phyloP scores from a whole-genome alignment of 1,140 invertebrate species.

The Drosophila littoralis region DNA sequence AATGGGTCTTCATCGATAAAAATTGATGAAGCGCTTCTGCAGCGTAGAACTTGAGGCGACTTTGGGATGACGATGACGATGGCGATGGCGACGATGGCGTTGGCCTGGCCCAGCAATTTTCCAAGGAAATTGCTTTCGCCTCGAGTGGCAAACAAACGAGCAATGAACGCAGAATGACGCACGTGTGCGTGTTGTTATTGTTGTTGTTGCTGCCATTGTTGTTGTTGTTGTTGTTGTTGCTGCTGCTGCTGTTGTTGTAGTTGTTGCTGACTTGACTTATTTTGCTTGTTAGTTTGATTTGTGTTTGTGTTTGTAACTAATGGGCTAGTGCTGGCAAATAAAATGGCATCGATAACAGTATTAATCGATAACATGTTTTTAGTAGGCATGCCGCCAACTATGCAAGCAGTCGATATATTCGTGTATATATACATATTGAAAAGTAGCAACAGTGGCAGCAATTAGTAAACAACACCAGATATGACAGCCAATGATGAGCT shows the following conservation, averaged over 20 bases:
- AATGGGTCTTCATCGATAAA: constrained; percentile 83
- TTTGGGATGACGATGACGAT: constrained; percentile 12
- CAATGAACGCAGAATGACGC: constrained; percentile 37
- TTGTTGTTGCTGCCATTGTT: constrained; percentile 24
- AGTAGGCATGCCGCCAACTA: not conserved
- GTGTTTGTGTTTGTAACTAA: no score
- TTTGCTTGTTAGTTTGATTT: no score
- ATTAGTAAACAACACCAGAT: constrained; percentile 36
- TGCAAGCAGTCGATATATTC: no score
- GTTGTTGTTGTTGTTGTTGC: not conserved
- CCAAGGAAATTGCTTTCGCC: constrained; percentile 81
- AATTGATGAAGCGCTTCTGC: constrained; percentile 74
- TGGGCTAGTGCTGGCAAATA: no score
- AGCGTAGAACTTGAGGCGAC: constrained; percentile 27
- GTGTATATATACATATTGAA: not conserved
- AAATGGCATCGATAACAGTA: no score
- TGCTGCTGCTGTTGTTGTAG: no score
- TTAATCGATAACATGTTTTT: no score
- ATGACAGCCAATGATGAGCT: constrained; percentile 35
- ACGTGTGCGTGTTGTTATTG: constrained; percentile 10
- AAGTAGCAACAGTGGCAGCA: constrained; percentile 13
- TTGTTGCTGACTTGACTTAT: no score
- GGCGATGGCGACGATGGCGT: constrained; percentile 8
- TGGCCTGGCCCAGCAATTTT: constrained; percentile 63
- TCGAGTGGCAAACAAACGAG: constrained; percentile 59